Evolutionary conservation across 2,113 vertebrate genomes (phyloP), one percentile per base, ranked within the genome.

Genomic region (Leuciscus idus): DNA sequence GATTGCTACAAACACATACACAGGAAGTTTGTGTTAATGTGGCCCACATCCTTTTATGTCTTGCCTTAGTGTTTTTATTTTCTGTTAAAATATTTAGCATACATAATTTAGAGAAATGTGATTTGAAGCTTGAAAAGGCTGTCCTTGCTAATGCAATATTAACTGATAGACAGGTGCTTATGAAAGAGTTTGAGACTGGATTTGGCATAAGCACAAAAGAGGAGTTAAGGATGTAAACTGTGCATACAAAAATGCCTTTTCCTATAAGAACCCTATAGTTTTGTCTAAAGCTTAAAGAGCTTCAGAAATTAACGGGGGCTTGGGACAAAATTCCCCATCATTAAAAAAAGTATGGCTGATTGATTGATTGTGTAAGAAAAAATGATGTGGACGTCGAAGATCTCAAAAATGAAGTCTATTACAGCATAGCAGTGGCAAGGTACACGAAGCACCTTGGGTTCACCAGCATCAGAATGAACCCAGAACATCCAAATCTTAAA

Each of bases 101-200:
- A 13, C 62, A 76, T 88, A 57, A 85, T 87, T 87, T 57, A 66
- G 33, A 73, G 68, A 83, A 28, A 55, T 30, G 28, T 11, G 57
- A n/a, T 46, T 80, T 17, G 68, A 36, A 19, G 23, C 33, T 28
- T 73, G 46, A 36, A 85, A 57, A 72, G 50, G 9, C 28, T 23
- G 17, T 61, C 6, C 57, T 26, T 39, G n/a, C 33, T 61, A 46
- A 61, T 80, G 52, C 52, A 78, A 52, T 59, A 23, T 61, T 61
- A 80, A 61, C 55, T 80, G 57, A 43, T 59, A 12, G 33, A 62
- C 11, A 17, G n/a, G 52, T 8, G 28, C 52, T 59, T 79, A 79
- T 50, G 46, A 50, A 48, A 26, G 28, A 55, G 50, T 30, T 3
- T 11, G 48, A 55, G 50, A 55, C 26, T 78, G 52, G 4, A 57